Percentiles rank a stretch among this genome's conserved stretches.
Evolutionary conservation across 2,113 vertebrate species (phyloP).

Genomic region (Thryonomys swinderianus): DNA sequence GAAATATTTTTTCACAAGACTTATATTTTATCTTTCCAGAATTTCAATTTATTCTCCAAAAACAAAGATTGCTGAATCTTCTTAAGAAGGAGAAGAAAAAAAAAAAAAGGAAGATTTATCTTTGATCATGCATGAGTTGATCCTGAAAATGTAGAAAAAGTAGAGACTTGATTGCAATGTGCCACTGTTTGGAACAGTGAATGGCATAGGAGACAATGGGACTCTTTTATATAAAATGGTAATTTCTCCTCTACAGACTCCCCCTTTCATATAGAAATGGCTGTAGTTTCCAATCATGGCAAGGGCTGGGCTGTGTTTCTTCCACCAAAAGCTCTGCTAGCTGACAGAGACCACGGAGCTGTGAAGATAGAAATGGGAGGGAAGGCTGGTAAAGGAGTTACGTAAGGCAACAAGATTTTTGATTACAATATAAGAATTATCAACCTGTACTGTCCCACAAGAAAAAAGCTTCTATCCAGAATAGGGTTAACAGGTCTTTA

Average conservation of each 20-base stretch:
- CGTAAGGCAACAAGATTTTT: conserved; percentile 24
- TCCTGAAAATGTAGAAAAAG: conserved; percentile 39
- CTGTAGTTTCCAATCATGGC: conserved; percentile 78
- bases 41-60: conserved; percentile 71
- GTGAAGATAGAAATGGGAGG: conserved; percentile 77
- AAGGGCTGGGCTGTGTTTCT: conserved; percentile 79
- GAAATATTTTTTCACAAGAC: not conserved
- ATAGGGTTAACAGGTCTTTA: not conserved
- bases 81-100: not conserved
- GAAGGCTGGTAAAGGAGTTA: conserved; percentile 76
- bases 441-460: not conserved
- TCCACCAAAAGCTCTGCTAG: conserved; percentile 83
- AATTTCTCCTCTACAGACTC: conserved; percentile 69
- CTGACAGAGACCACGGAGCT: conserved; percentile 87
- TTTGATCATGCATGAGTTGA: conserved; percentile 60
- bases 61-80: conserved; percentile 69
- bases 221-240: conserved; percentile 61
- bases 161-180: conserved; percentile 51
- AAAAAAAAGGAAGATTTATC: not conserved
- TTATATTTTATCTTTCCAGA: conserved; percentile 10
- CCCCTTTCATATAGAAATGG: conserved; percentile 79
- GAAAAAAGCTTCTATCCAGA: not conserved
- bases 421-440: not conserved
- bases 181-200: conserved; percentile 60
- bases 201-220: conserved; percentile 49